Evolutionary conservation across 2,113 vertebrate species (phyloP).

Genomic region (Eptesicus fuscus): DNA sequence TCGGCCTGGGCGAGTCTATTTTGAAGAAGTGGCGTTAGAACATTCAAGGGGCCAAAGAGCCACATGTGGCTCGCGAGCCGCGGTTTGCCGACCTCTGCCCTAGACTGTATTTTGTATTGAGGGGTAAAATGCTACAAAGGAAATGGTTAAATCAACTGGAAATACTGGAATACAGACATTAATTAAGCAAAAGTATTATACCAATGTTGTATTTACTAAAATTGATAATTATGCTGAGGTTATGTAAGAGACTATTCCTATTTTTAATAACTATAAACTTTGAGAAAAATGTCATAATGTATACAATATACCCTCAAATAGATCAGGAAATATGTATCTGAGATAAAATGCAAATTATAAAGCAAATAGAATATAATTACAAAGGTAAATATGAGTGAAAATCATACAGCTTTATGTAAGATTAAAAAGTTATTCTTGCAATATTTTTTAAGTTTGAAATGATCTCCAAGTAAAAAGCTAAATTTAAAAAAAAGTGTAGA

Average conservation of each 20-base stretch:
- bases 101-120: background rate
- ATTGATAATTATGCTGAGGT: background rate
- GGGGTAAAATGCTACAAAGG: background rate
- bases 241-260: background rate
- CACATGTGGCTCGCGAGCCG: too few relatives aligned
- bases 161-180: background rate
- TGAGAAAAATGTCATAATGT: background rate
- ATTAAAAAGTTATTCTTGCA: background rate
- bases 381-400: background rate
- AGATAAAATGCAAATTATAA: background rate
- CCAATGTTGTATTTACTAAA: background rate
- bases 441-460: background rate
- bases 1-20: too few relatives aligned
- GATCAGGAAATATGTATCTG: background rate
- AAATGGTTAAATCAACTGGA: background rate
- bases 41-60: too few relatives aligned
- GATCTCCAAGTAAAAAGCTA: background rate
- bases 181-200: background rate
- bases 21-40: too few relatives aligned
- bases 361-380: background rate
- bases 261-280: constrained; percentile 5
- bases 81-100: too few relatives aligned
- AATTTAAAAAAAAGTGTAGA: background rate
- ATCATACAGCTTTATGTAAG: background rate
- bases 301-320: background rate